These are phyloP conservation scores for Eucriotettix oculatus DNA, from an alignment of 2,888 invertebrate genomes.

Conservation along the genomic window DNA sequence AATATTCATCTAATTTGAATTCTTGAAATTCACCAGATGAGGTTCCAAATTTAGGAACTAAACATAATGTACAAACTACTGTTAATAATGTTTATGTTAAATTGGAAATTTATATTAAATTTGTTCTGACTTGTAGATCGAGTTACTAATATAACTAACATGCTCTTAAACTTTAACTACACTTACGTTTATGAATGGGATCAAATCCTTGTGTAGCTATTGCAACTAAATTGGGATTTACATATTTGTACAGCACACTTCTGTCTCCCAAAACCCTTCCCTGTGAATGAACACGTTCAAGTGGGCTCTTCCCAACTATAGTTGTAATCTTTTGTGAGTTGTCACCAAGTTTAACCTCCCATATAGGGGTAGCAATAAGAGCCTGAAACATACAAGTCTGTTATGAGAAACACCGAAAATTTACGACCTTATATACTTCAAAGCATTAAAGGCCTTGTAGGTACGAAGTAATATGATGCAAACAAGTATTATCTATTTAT, in stretches of 20 bases:
- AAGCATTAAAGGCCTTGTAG: too few species aligned
- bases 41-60: too few species aligned
- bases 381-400: slow-evolving; percentile 26
- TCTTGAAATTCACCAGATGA: too few species aligned
- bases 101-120: neutral
- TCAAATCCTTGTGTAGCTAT: slow-evolving; percentile 65
- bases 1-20: too few species aligned
- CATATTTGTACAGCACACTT: slow-evolving; percentile 94
- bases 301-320: slow-evolving; percentile 43
- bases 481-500: too few species aligned
- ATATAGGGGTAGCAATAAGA: slow-evolving; percentile 44
- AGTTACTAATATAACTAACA: neutral
- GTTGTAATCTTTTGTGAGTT: slow-evolving; percentile 40
- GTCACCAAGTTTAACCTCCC: slow-evolving; percentile 50
- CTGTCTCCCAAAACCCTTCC: slow-evolving; percentile 90
- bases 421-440: too few species aligned
- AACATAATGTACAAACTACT: slow-evolving; percentile 1
- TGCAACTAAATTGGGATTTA: slow-evolving; percentile 91
- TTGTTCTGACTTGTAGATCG: too few species aligned
- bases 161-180: neutral
- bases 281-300: slow-evolving; percentile 79
- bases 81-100: neutral
- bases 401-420: neutral
- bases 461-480: too few species aligned
- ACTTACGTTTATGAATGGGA: slow-evolving; percentile 52